Evolutionary conservation across 2,113 vertebrate species (phyloP), one percentile per base, ranked within the genome.

Genomic region (Alligator sinensis): DNA sequence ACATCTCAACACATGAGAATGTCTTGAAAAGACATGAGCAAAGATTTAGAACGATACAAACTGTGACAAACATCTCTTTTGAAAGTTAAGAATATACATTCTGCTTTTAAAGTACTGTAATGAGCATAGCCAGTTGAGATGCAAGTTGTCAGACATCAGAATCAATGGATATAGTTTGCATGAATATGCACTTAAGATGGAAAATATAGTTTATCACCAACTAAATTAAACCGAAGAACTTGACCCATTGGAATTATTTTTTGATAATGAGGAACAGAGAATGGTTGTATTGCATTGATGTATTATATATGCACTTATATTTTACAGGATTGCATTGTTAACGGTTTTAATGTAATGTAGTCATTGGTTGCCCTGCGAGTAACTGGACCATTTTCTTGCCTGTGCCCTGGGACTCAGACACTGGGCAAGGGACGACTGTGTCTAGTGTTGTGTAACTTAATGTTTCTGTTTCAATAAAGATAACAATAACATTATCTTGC

Each of bases 381-480:
- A 84, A 82, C 24, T 95, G 94, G 76, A 59, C 88, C 58, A 89
- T 90, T 96, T 97, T 90, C 25, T 92, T 94, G 72, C 90, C 95
- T 97, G 80, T 97, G 94, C 89, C 84, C 94, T 92, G 78, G 83
- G 88, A 79, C 22, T 95, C 84, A 89, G 88, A 86, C 38, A 38
- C 38, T 38, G 38, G 38, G 38, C 38, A 38, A 68, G 79, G 55
- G 62, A 63, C 91, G 78, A 55, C 38, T 94, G 91, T 94, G 55
- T 74, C 74, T 94, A 61, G 84, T 86, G 58, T 96, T 96, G 89
- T 96, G 91, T 97, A 93, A 92, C 80, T 92, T 89, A 79, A 47
- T 28, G 88, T 74, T 94, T 93, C 91, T 86, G 86, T 90, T 92
- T 96, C 92, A 98, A 97, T 98, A 98, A 98, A 98, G 19, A 74